Evolutionary conservation across 2,797 vertebrate species (phyloP).

Genomic region (Lerista edwardsae): DNA sequence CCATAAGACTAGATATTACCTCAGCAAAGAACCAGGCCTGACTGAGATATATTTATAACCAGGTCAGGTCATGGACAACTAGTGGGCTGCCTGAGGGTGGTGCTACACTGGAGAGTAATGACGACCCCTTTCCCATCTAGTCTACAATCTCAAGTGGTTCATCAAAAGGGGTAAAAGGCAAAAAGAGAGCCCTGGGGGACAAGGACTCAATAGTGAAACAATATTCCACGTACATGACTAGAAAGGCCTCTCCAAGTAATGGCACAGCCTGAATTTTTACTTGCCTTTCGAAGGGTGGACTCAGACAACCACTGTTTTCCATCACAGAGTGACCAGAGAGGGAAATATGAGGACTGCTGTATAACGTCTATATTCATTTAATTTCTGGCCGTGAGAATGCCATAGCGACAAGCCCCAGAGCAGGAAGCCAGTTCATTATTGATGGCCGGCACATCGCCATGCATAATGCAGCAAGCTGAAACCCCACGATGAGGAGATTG

Average conservation of each 20-base stretch:
- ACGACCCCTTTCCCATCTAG: background rate
- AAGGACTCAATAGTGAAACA: background rate
- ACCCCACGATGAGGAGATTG: constrained; percentile 39
- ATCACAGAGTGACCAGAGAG: background rate
- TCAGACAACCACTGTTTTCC: background rate
- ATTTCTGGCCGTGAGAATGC: constrained; percentile 19
- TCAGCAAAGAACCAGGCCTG: background rate
- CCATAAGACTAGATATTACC: too few relatives aligned
- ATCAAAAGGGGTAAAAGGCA: background rate
- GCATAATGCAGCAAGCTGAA: constrained; percentile 10
- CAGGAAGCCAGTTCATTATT: constrained; percentile 8
- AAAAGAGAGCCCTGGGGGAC: background rate
- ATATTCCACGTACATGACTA: background rate
- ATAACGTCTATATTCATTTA: background rate
- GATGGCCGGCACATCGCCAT: constrained; percentile 13
- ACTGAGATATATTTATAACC: background rate
- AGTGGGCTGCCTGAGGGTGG: too few relatives aligned
- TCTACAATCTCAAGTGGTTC: too few relatives aligned
- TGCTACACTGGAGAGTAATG: too few relatives aligned
- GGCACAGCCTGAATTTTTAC: background rate
- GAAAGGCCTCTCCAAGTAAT: background rate
- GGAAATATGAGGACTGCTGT: too few relatives aligned
- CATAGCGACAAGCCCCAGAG: background rate
- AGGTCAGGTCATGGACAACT: background rate
- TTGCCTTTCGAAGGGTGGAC: too few relatives aligned